Conservation (phyloP, 2,113 vertebrate species). For the Lanius collurio region DNA sequence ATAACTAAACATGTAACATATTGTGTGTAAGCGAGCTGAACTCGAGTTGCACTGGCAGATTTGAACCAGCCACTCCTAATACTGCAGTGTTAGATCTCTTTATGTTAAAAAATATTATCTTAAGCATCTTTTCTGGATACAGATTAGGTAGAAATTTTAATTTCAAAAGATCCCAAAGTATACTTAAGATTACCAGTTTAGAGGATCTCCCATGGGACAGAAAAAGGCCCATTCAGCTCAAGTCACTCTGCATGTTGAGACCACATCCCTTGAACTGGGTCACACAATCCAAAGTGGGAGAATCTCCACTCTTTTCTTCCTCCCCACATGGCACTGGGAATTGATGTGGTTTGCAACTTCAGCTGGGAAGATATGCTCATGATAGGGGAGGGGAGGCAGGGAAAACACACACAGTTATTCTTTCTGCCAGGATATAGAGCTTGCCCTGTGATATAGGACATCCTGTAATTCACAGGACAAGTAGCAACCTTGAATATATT, state of each 20-base stretch:
- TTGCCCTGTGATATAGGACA: neutral
- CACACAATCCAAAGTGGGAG: neutral
- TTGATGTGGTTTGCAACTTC: neutral
- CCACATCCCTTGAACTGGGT: neutral
- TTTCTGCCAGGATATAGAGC: neutral
- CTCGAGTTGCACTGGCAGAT: neutral
- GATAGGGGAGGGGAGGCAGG: neutral
- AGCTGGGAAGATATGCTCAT: neutral
- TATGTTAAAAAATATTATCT: neutral
- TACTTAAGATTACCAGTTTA: neutral
- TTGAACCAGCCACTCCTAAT: neutral
- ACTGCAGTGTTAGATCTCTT: neutral
- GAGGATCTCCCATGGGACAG: neutral
- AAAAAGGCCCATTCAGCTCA: neutral
- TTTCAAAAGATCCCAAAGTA: neutral
- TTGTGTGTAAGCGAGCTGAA: fast-evolving
- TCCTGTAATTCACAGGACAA: neutral
- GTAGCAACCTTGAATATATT: neutral
- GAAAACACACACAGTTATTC: neutral
- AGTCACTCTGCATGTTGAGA: neutral
- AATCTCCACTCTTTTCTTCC: neutral
- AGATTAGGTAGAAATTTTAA: neutral
- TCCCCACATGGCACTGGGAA: neutral
- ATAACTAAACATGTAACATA: neutral
- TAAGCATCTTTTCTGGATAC: neutral